phyloP scores from a whole-genome alignment of 2,888 invertebrate species.

The Lepas anatifera region DNA sequence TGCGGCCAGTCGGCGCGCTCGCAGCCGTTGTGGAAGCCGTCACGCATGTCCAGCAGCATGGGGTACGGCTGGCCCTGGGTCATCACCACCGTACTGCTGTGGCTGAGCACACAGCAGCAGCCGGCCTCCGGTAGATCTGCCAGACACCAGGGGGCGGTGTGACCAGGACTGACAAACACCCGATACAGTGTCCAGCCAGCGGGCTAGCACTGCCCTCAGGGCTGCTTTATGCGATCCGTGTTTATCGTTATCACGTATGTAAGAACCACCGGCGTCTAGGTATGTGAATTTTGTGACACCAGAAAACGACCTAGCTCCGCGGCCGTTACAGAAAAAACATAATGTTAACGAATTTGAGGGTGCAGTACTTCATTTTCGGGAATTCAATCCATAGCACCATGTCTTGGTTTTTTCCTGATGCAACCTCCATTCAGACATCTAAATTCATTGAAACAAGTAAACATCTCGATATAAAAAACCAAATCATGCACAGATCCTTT shows the following conservation, averaged over 20 bases:
- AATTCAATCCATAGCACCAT: too few relatives aligned
- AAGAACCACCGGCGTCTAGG: not conserved
- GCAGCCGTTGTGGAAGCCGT: constrained; percentile 80
- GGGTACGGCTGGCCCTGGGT: constrained; percentile 60
- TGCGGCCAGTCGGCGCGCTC: constrained; percentile 37
- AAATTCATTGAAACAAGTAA: too few relatives aligned
- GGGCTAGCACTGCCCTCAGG: not conserved
- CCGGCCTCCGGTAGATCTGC: constrained; percentile 66
- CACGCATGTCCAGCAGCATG: constrained; percentile 78
- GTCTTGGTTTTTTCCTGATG: too few relatives aligned
- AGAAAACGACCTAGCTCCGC: too few relatives aligned
- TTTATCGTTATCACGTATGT: not conserved
- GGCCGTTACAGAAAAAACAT: too few relatives aligned
- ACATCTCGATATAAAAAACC: too few relatives aligned
- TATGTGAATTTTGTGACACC: too few relatives aligned
- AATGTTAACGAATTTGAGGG: too few relatives aligned
- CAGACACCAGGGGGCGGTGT: not conserved
- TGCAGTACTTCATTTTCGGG: too few relatives aligned
- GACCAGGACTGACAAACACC: not conserved
- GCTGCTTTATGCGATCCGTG: not conserved
- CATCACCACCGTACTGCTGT: constrained; percentile 72
- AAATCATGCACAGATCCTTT: too few relatives aligned
- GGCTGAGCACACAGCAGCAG: constrained; percentile 67
- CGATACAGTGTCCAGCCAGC: not conserved
- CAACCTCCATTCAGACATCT: too few relatives aligned